Conservation (phyloP, 1,140 invertebrate genomes). For the Heliconius himera region DNA sequence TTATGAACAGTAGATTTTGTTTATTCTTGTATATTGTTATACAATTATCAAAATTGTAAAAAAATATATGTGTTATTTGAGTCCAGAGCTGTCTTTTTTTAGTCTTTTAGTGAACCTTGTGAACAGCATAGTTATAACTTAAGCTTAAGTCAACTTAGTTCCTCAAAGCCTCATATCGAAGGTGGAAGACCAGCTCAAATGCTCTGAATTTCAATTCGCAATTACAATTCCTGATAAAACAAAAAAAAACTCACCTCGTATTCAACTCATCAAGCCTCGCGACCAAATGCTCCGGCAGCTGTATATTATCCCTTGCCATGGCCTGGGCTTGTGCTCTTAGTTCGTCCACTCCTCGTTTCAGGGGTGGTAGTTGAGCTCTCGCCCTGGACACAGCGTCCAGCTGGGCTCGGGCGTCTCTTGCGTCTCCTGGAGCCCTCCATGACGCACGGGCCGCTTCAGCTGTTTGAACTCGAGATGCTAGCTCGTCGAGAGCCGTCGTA, state of each 20-base stretch:
- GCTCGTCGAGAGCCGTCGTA: slow-evolving; percentile 92
- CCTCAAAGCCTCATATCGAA: too few species aligned
- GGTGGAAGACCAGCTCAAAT: too few species aligned
- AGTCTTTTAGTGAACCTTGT: too few species aligned
- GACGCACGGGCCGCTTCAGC: slow-evolving; percentile 90
- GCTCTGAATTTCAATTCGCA: neutral
- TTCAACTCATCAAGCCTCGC: slow-evolving; percentile 92
- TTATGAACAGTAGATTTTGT: too few species aligned
- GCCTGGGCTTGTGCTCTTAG: slow-evolving; percentile 83
- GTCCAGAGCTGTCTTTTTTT: too few species aligned
- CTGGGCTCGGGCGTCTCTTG: slow-evolving; percentile 90
- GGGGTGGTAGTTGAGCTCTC: slow-evolving; percentile 84
- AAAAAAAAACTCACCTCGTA: slow-evolving; percentile 84
- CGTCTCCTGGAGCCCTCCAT: slow-evolving; percentile 88
- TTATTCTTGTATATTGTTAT: too few species aligned
- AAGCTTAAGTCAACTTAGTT: too few species aligned
- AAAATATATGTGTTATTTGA: too few species aligned
- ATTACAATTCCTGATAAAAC: neutral
- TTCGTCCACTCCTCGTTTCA: slow-evolving; percentile 90
- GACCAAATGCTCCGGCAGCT: slow-evolving; percentile 85
- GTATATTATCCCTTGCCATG: slow-evolving; percentile 82
- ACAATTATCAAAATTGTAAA: too few species aligned
- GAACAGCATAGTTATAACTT: too few species aligned
- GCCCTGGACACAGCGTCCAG: slow-evolving; percentile 87
- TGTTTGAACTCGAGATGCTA: slow-evolving; percentile 89